Base-by-base conservation (phyloP, 2,888 invertebrate species). In the Oscheius myriophilus region DNA sequence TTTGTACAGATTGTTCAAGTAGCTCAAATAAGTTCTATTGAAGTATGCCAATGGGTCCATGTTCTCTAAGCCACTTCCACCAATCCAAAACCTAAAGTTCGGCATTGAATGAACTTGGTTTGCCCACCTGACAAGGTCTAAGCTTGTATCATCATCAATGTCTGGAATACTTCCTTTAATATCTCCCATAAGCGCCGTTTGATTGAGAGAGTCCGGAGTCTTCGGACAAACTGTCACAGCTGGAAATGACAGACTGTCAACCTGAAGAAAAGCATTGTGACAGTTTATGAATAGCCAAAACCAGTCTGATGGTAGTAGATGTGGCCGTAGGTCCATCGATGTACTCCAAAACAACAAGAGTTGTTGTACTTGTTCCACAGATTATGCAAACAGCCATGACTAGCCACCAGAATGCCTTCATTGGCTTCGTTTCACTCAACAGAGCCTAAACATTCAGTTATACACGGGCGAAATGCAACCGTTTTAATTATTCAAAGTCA, bases 221-320 rank as follows among this genome's bases (percentile, higher is more conserved):
- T 82, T 84, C 26, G 84, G 84, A 52, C 84, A 84, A n/a, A 84
- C 76, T 4, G 83, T 82, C 14, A 84, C 80, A 11, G 77, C 81
- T 23, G 84, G 84, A 39, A 84, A 69, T 53, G 81, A 76, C 46
- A 84, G 53, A 12, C 73, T 72, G 2, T 80, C 71, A 21, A 82
- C 83, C 82, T 82, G 53, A 70, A 76, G n/a, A 18, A n/a, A 21
- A 6, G 49, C 6, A 9, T n/a, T 49, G 3, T 49, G n/a, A 18
- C 49, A 49, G 49, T 9, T 49, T 49, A 3, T 9, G 6, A n/a
- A 46, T 42, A 21, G 3, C 11, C 21, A 11, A 7, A 12, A 83
- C 83, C 65, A 83, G 57, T 73, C 79, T 54, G 49, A 84, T 84
- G 18, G 82, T 82, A 0, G 83, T 84, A 33, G 82, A 83, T 16